A percentile compares a stretch with the other conserved stretches of the same genome.
phyloP scores from a whole-genome alignment of 2,797 vertebrate species.

The Taeniopygia guttata region DNA sequence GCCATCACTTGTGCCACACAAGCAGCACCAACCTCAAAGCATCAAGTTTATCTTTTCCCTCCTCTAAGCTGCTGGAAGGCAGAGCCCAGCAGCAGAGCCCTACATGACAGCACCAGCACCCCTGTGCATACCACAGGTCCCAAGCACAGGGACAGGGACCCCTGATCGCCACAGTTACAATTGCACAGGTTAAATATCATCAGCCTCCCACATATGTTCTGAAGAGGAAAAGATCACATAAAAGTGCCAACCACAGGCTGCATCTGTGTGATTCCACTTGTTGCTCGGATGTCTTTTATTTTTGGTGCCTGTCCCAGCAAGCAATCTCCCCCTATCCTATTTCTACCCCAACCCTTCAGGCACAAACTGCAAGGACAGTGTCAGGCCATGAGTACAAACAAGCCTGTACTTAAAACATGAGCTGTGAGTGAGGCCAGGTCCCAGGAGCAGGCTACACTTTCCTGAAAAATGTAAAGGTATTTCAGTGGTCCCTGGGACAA shows the following conservation, averaged over 20 bases:
- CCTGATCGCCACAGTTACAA: not conserved
- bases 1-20: not conserved
- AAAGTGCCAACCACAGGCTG: not conserved
- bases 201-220: not conserved
- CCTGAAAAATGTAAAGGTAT: not conserved
- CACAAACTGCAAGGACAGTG: not conserved
- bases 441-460: not conserved
- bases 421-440: not conserved
- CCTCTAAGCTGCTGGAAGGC: not conserved
- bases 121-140: not conserved
- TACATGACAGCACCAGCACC: not conserved
- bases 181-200: not conserved
- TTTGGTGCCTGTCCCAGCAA: conserved; percentile 38
- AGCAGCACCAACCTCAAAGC: not conserved
- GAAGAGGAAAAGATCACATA: not conserved
- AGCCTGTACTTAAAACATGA: not conserved
- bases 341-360: not conserved
- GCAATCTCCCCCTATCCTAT: conserved; percentile 31
- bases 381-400: not conserved
- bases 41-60: not conserved
- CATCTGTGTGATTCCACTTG: not conserved
- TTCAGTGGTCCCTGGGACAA: rapidly evolving
- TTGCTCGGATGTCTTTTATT: conserved; percentile 30
- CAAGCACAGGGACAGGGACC: not conserved
- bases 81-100: not conserved